Base-by-base conservation (phyloP, 2,888 invertebrate genomes). In the Lissocephala sabroskyi region DNA sequence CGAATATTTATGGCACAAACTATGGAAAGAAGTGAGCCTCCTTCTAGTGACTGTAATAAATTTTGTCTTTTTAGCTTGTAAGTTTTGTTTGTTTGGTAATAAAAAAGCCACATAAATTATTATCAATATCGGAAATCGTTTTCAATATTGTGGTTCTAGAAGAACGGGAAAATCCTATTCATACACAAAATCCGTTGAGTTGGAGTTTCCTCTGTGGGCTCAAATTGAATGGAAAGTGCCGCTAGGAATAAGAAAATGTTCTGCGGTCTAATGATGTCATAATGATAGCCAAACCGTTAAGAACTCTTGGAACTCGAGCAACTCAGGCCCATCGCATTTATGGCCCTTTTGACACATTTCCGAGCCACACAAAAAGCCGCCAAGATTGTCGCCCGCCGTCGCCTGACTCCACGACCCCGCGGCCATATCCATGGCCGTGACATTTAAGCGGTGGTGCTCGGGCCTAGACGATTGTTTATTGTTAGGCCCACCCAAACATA, bases 211-310 rank as follows among this genome's bases (percentile, higher is more conserved):
- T 18, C 26, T 5, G 4, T 2, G 36, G 36, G 33, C 36, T 44
- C n/a, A 32, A 26, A 26, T 23, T 42, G 13, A 3, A 45, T 9
- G 29, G 23, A 37, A 36, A 50, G 10, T 37, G 19, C 16, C 19
- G 19, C 19, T n/a, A n/a, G n/a, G n/a, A n/a, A n/a, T n/a, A n/a
- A n/a, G n/a, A n/a, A n/a, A n/a, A n/a, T n/a, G n/a, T n/a, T n/a
- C n/a, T n/a, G n/a, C n/a, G n/a, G 16, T 2, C 9, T 5, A 0
- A 37, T 1, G 23, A 18, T 10, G 18, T 23, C 37, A 23, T 19
- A 37, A 37, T 3, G 36, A 2, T 37, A 37, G 9, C 17, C 17
- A 42, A 39, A 47, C 73, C 76, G 73, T 73, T 76, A 73, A 45
- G 37, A 32, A 47, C 42, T 41, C 33, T 26, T 41, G 47, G 41